A percentile compares a stretch with the other conserved stretches of the same genome.
phyloP scores from a whole-genome alignment of 2,113 vertebrate species.

The Galbula dea region DNA sequence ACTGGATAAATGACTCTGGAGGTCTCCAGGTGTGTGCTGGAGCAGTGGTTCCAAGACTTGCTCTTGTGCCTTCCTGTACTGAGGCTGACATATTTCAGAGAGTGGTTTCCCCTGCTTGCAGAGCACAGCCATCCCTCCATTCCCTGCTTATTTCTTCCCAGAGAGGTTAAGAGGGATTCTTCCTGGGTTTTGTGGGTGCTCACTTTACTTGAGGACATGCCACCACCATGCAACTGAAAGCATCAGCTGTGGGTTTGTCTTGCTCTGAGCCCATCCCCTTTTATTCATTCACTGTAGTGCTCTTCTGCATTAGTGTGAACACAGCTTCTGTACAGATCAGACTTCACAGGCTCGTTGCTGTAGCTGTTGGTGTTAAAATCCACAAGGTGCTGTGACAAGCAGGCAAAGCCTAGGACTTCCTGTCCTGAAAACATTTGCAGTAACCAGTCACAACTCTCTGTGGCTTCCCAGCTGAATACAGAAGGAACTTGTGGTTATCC shows the following conservation, averaged over 20 bases:
- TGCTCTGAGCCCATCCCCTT: neutral
- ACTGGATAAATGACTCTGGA: neutral
- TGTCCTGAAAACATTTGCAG: slow-evolving; percentile 22
- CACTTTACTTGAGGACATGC: neutral
- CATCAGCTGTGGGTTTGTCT: neutral
- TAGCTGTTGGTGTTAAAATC: slow-evolving; percentile 31
- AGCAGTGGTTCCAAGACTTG: neutral
- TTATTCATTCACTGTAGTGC: neutral
- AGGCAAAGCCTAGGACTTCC: neutral
- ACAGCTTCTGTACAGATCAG: neutral
- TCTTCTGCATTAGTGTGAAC: neutral
- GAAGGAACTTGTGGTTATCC: neutral
- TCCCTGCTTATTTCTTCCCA: neutral
- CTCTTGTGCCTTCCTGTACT: neutral
- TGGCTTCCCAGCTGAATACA: neutral
- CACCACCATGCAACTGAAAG: neutral
- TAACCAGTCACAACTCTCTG: neutral
- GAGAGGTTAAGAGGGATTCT: neutral
- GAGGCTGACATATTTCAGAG: accelerated
- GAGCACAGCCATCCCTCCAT: neutral
- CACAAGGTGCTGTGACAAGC: slow-evolving; percentile 18
- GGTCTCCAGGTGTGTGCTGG: neutral
- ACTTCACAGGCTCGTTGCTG: neutral
- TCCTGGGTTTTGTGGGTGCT: neutral
- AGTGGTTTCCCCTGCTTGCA: neutral